Evolutionary conservation across 2,113 vertebrate species (phyloP), one percentile per base, ranked within the genome.

Genomic region (Pardalotus punctatus): DNA sequence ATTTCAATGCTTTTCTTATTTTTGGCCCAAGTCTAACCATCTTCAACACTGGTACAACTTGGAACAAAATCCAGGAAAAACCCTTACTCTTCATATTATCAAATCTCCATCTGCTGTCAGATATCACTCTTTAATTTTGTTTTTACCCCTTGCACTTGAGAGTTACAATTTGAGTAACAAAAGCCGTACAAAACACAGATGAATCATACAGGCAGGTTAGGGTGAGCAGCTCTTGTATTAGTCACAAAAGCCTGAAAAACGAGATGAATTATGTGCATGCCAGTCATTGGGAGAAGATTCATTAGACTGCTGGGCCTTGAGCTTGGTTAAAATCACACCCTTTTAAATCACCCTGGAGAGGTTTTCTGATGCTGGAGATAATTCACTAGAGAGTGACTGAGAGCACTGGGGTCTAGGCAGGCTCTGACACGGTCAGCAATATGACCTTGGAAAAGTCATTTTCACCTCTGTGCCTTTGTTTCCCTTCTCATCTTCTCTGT

Each of bases 321-420:
- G 92, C 78, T 86, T 95, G 81, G 92, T 92, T 91, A 95, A 96
- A 96, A 93, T 91, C 74, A 70, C 24, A 21, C 62, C 38, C 51
- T 93, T 94, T 76, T 95, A 91, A 91, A 96, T 97, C 90, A 93
- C 67, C 35, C 47, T 66, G 42, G n/a, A 87, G 87, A 95, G 84
- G 42, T 62, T 94, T 96, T 58, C 70, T 96, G 58, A 54, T 58
- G 19, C 35, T 85, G 33, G 15, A 62, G 79, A 91, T 93, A 93
- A 93, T 45, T 89, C 87, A 86, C 78, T 31, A 43, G 50, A 70
- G 81, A 78, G 18, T 33, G 10, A 62, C 45, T 50, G 61, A 48
- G 36, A 67, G 40, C 24, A 3, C 25, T 92, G 54, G 54, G 62
- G 79, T 90, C 42, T 45, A 61, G 40, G 67, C 62, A 77, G 56